Percentiles rank a stretch among this genome's conserved stretches.
These are phyloP conservation scores for Tamandua tetradactyla DNA, from an alignment of 2,797 vertebrate genomes.

Conservation along the genomic window DNA sequence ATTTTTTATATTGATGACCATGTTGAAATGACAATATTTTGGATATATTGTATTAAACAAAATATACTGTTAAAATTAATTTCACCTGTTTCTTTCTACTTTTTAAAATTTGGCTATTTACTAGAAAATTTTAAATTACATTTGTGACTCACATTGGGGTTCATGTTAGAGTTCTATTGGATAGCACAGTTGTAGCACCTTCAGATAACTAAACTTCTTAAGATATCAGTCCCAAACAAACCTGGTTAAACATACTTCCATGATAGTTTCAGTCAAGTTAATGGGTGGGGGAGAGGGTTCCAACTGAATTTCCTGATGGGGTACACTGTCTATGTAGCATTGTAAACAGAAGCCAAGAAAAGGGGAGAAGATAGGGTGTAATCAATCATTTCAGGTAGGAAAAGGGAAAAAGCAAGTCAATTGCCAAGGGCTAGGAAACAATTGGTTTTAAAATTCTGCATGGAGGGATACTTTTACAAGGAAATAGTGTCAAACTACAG, in stretches of 20 bases:
- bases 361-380: not conserved
- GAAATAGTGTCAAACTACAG: not conserved
- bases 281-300: not conserved
- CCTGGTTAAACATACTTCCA: not conserved
- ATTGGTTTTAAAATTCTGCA: not conserved
- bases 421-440: not conserved
- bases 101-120: not conserved
- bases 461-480: not conserved
- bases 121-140: not conserved
- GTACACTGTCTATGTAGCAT: not conserved
- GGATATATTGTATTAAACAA: not conserved
- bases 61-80: not conserved
- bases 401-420: not conserved
- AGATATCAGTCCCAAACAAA: not conserved
- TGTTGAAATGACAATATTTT: not conserved
- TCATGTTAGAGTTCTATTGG: not conserved
- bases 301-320: not conserved
- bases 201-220: not conserved
- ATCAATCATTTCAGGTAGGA: not conserved
- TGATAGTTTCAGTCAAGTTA: not conserved
- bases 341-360: constrained; percentile 5
- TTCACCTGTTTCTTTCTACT: not conserved
- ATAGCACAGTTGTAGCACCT: not conserved
- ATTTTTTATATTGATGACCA: not conserved
- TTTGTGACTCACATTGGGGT: not conserved